These are phyloP conservation scores for Trichonephila inaurata DNA, from an alignment of 1,140 invertebrate species.

Conservation along the genomic window DNA sequence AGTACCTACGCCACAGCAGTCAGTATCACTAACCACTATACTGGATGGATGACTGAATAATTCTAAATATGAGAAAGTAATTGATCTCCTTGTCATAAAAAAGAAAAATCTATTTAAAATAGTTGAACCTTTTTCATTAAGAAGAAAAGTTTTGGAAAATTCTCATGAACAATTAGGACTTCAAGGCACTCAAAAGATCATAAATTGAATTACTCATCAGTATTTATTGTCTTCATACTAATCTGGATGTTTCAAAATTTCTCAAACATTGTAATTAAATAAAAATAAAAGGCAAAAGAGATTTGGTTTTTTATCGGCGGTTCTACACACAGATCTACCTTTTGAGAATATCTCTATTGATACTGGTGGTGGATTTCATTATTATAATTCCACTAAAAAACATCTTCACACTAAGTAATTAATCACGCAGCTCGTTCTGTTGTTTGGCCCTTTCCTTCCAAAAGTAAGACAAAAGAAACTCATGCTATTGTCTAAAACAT, in stretches of 20 bases:
- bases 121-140: background rate
- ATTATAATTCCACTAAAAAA: constrained; percentile 27
- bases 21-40: no score
- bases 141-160: background rate
- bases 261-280: background rate
- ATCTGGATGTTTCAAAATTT: background rate
- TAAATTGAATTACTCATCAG: background rate
- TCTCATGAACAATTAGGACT: background rate
- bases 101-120: constrained; percentile 20
- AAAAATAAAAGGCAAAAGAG: background rate
- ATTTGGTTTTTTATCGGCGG: background rate
- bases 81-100: background rate
- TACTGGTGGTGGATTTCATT: background rate
- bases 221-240: constrained; percentile 26
- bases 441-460: background rate
- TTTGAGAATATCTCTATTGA: constrained; percentile 4
- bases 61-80: no score
- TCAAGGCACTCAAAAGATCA: no score
- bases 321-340: background rate
- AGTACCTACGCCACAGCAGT: no score
- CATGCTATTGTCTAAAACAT: background rate
- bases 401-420: background rate
- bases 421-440: background rate
- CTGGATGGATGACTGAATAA: no score
- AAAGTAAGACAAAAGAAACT: background rate